Conservation (phyloP, 2,888 invertebrate genomes). For the Drosophila demipolita region DNA sequence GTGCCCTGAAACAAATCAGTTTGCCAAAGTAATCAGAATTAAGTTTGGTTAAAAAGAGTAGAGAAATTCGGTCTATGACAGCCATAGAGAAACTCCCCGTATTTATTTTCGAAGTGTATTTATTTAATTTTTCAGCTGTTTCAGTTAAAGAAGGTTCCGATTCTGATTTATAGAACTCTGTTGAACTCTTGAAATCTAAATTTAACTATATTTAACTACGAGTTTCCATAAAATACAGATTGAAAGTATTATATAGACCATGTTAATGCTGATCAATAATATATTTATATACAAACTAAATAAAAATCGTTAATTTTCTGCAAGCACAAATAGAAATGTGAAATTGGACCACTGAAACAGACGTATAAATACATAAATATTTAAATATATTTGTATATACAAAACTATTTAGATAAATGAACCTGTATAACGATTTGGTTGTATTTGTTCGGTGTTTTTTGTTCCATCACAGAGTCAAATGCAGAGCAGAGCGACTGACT, state of each 20-base stretch:
- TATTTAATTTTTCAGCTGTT: not conserved
- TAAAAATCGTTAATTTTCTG: not conserved
- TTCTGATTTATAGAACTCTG: not conserved
- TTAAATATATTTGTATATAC: not conserved
- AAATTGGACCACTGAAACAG: not conserved
- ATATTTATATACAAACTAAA: not conserved
- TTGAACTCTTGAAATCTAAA: not conserved
- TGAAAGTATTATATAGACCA: not conserved
- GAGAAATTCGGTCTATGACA: not conserved
- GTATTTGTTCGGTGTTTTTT: constrained; percentile 59
- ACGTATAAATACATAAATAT: not conserved
- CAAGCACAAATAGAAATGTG: not conserved
- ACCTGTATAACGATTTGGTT: constrained; percentile 8
- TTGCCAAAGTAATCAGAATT: not conserved
- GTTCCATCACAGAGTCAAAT: constrained; percentile 44
- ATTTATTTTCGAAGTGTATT: not conserved
- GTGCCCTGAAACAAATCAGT: constrained; percentile 28
- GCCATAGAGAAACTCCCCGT: not conserved
- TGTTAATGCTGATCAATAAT: not conserved
- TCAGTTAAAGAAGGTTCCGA: not conserved
- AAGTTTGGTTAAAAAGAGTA: not conserved
- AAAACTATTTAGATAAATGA: not conserved
- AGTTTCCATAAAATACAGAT: not conserved
- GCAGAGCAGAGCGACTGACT: constrained; percentile 30
- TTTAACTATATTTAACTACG: not conserved